phyloP scores from a whole-genome alignment of 2,113 vertebrate genomes.

The Glaucidium brasilianum region DNA sequence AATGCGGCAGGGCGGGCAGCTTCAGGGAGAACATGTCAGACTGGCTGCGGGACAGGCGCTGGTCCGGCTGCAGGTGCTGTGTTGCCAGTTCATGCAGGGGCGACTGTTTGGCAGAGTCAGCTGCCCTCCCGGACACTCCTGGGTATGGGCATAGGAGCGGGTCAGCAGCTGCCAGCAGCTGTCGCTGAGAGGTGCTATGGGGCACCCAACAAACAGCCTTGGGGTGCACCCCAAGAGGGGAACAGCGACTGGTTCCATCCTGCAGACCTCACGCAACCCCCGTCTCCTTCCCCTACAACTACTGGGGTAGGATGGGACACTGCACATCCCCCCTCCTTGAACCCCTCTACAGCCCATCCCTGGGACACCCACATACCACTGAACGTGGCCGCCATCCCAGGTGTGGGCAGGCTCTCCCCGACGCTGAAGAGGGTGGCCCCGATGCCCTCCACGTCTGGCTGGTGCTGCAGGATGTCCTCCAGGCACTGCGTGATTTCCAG shows the following conservation, averaged over 20 bases:
- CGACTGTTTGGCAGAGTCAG: not conserved
- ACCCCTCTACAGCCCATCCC: not conserved
- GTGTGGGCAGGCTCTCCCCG: not conserved
- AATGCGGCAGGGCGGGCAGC: constrained; percentile 1
- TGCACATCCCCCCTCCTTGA: not conserved
- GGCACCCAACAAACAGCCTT: not conserved
- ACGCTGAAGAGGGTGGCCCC: fast-evolving
- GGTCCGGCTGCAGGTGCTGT: constrained; percentile 54
- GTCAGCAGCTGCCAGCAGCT: not conserved
- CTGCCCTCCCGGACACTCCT: not conserved
- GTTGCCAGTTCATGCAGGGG: not conserved
- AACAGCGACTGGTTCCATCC: not conserved
- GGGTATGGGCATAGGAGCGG: not conserved
- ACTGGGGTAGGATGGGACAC: fast-evolving
- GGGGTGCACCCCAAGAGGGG: fast-evolving
- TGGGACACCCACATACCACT: not conserved
- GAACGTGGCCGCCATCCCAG: fast-evolving
- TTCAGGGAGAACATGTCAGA: constrained; percentile 80
- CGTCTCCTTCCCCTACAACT: not conserved
- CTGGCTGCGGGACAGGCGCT: constrained; percentile 84
- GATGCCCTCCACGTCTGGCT: not conserved
- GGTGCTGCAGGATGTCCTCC: constrained; percentile 77
- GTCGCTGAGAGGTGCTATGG: fast-evolving
- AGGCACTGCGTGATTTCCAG: constrained; percentile 81
- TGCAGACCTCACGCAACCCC: not conserved